Evolutionary conservation across 2,797 vertebrate genomes (phyloP).

Genomic region (Eulemur mongoz): DNA sequence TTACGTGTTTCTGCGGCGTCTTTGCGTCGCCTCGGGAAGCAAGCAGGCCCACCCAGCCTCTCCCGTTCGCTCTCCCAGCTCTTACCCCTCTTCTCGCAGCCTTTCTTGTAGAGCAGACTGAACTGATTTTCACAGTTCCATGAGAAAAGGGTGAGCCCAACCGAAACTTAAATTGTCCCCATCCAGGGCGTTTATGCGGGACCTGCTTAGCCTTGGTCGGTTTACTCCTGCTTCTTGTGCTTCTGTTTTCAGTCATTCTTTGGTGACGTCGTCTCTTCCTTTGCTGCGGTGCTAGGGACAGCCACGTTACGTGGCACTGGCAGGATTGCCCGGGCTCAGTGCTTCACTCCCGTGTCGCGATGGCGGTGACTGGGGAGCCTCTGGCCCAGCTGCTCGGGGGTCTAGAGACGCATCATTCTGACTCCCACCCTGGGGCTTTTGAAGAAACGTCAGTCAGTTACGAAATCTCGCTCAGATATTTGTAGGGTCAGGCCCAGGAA

Average conservation of each 20-base stretch:
- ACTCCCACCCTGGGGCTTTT: neutral
- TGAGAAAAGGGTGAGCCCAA: neutral
- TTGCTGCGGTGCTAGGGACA: neutral
- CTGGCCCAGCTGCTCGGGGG: neutral
- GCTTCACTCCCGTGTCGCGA: neutral
- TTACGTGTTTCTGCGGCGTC: neutral
- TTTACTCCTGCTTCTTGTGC: neutral
- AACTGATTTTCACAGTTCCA: neutral
- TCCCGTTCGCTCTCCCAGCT: neutral
- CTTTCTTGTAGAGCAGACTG: neutral
- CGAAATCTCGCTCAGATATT: neutral
- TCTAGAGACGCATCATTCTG: neutral
- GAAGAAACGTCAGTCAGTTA: neutral
- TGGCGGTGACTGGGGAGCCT: neutral
- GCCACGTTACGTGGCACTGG: neutral
- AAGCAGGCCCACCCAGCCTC: neutral
- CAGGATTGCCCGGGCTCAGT: neutral
- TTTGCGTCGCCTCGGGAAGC: neutral
- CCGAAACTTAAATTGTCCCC: neutral
- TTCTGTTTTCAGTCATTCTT: neutral
- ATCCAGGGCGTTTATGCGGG: neutral
- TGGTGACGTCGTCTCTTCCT: neutral
- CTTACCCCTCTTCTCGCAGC: neutral
- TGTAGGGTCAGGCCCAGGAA: neutral
- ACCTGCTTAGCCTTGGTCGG: rapidly evolving